Base-by-base conservation (phyloP, 2,797 vertebrate genomes). In the Heliangelus exortis region DNA sequence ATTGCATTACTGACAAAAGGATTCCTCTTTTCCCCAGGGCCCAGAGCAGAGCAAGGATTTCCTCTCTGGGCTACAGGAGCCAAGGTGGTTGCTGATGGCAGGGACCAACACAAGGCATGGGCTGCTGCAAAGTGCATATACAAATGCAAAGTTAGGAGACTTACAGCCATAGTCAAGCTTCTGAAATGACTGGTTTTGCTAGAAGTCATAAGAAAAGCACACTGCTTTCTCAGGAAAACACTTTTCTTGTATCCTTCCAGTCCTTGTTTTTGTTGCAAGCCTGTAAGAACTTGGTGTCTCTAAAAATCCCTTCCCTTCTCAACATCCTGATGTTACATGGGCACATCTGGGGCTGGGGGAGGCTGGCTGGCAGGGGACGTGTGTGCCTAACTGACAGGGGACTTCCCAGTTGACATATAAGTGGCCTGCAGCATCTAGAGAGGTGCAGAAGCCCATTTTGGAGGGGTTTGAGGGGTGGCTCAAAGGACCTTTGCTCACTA, bases 311-410 rank as follows among this genome's bases (percentile, higher is more conserved):
- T 41, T 19, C 39, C 12, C 12, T 31, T 74, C 19, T 80, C 53
- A 23, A 6, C 12, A 41, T 33, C 8, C 6, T 12, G 28, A 1
- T 0, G 0, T 50, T 43, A 17, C 3, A 0, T 15, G 47, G 50
- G 23, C 50, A 45, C 6, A 20, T 15, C 25, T 12, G 6, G 50
- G 36, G 13, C 36, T 69, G 59, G 50, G 41, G 10, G 31, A 57
- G 41, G 48, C n/a, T 3, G 1, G 7, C 57, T 83, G 47, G n/a
- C 54, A 50, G 43, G 15, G 5, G 5, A 50, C 36, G 5, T 0
- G 0, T 1, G 3, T 47, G 23, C 15, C 50, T 73, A 41, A 22
- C 55, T 92, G 72, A 57, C 23, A 58, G 55, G 54, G 34, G 22
- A 33, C 29, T 62, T 78, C 51, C 23, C 28, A 76, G 0, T 34